These are phyloP conservation scores for Trididemnum clinides DNA, from an alignment of 23 tunicate genomes.

Conservation along the genomic window DNA sequence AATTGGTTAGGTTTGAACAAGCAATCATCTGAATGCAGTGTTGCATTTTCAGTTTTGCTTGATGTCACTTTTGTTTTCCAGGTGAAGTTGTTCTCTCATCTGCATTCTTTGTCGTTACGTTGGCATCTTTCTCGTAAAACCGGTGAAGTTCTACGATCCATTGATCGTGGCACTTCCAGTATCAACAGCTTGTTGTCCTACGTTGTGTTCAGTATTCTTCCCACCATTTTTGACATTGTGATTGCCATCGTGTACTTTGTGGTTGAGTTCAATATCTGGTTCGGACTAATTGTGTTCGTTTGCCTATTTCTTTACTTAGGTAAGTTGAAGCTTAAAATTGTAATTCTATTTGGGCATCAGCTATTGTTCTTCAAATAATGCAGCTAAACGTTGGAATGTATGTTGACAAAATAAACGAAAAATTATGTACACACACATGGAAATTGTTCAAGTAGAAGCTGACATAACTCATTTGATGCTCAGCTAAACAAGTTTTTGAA, in stretches of 20 bases:
- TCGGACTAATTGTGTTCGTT: constrained; percentile 84
- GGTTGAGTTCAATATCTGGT: constrained; percentile 84
- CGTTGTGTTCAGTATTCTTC: constrained; percentile 84
- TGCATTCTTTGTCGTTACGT: constrained; percentile 88
- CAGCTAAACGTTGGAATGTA: too few relatives aligned
- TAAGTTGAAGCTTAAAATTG: too few relatives aligned
- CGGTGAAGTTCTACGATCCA: constrained; percentile 91
- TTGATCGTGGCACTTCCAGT: constrained; percentile 92
- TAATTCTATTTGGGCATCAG: too few relatives aligned
- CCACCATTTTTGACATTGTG: constrained; percentile 86
- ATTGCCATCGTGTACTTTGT: constrained; percentile 94
- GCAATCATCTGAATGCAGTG: background rate
- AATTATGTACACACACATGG: too few relatives aligned
- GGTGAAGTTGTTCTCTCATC: constrained; percentile 70
- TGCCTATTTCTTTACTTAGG: constrained; percentile 69
- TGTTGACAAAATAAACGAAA: too few relatives aligned
- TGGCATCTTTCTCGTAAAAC: constrained; percentile 98
- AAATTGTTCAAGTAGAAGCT: too few relatives aligned
- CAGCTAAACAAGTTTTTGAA: too few relatives aligned
- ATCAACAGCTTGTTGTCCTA: constrained; percentile 90
- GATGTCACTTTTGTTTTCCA: constrained; percentile 17
- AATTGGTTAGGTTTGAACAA: too few relatives aligned
- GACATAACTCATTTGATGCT: too few relatives aligned
- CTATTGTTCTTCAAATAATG: too few relatives aligned
- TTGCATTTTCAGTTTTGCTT: background rate